Evolutionary conservation across 2,888 invertebrate species (phyloP).

Genomic region (Drosophila merina): DNA sequence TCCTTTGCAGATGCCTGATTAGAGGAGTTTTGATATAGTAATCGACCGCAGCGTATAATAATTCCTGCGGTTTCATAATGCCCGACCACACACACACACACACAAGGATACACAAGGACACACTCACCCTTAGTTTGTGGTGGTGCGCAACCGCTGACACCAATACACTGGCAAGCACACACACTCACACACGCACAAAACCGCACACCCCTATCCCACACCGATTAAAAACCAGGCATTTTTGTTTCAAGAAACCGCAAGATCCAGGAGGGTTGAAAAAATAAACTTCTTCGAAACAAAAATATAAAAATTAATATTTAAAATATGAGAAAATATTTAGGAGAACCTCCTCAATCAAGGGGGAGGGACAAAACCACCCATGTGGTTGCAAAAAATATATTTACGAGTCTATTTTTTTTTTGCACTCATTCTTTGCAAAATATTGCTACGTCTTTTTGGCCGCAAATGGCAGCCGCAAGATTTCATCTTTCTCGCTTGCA

Average conservation of each 20-base stretch:
- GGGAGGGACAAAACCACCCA: constrained; percentile 28
- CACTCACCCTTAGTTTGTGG: constrained; percentile 61
- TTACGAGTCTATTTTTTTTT: constrained; percentile 36
- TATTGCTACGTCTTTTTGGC: constrained; percentile 76
- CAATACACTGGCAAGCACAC: constrained; percentile 11
- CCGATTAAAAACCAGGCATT: neutral
- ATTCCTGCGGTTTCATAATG: constrained; percentile 81
- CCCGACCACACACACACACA: constrained; percentile 56
- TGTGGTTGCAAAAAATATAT: constrained; percentile 55
- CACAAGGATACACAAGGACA: neutral
- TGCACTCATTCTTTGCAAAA: constrained; percentile 61
- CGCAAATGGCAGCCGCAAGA: constrained; percentile 82
- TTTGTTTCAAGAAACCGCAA: constrained; percentile 60
- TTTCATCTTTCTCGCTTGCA: constrained; percentile 36
- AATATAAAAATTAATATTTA: constrained; percentile 8
- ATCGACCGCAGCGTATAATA: constrained; percentile 80
- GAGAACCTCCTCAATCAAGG: neutral
- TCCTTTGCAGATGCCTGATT: constrained; percentile 53
- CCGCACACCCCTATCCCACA: constrained; percentile 27
- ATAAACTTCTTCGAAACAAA: constrained; percentile 6
- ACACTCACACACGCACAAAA: constrained; percentile 4
- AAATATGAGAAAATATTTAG: neutral
- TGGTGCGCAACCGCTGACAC: constrained; percentile 65
- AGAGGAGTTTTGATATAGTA: constrained; percentile 70
- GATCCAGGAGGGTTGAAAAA: constrained; percentile 70